phyloP scores from a whole-genome alignment of 92 coral and sea anemone genomes.

The Porites divaricata region DNA sequence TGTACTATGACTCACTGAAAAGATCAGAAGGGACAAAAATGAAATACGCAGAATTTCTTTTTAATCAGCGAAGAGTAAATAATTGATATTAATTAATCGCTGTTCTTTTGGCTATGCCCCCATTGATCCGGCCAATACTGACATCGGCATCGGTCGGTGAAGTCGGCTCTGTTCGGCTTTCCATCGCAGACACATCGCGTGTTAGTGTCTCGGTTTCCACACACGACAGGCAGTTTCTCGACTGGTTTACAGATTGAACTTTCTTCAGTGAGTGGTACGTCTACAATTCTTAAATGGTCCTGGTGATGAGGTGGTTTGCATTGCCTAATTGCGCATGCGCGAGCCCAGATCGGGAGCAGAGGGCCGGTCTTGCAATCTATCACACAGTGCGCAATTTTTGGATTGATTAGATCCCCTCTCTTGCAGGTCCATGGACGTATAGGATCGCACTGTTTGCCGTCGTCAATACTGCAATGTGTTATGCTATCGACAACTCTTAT shows the following conservation, averaged over 20 bases:
- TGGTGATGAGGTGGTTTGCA: constrained; percentile 87
- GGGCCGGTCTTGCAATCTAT: constrained; percentile 96
- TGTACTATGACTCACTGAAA: too few relatives aligned
- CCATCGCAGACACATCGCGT: constrained; percentile 99
- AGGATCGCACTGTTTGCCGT: constrained; percentile 86
- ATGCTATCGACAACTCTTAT: constrained; percentile 64
- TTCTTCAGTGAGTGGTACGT: constrained; percentile 80
- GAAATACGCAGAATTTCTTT: too few relatives aligned
- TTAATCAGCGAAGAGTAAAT: not conserved
- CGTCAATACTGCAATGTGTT: constrained; percentile 85
- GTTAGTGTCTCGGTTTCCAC: constrained; percentile 85
- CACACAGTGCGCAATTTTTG: constrained; percentile 87
- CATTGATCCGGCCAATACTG: constrained; percentile 94
- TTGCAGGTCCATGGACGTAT: constrained; percentile 83
- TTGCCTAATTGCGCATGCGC: constrained; percentile 93
- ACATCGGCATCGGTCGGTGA: constrained; percentile 94
- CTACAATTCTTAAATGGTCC: constrained; percentile 75
- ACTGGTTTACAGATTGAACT: constrained; percentile 95
- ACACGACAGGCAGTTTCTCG: constrained; percentile 69
- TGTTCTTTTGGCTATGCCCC: constrained; percentile 20
- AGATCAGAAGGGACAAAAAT: too few relatives aligned
- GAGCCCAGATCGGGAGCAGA: constrained; percentile 90
- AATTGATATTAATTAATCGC: not conserved
- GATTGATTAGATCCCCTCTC: constrained; percentile 91
- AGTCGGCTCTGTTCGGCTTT: constrained; percentile 69